Conservation (phyloP, 1,140 invertebrate species). For the Aphis craccivora region DNA sequence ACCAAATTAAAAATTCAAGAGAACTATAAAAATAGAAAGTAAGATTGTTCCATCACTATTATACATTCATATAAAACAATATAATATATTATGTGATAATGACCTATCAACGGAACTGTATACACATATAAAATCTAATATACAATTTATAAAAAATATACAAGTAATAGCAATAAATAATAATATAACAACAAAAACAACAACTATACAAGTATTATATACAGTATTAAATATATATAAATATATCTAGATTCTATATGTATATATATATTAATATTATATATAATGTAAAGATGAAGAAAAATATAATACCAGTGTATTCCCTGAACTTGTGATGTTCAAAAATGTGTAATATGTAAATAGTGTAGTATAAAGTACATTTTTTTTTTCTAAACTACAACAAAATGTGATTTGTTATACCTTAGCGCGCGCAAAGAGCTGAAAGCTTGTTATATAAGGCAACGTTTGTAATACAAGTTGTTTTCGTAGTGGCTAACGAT, state of each 20-base stretch:
- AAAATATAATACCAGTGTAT: neutral
- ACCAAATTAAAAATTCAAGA: neutral
- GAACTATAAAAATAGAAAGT: neutral
- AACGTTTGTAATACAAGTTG: slow-evolving; percentile 33
- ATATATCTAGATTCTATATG: neutral
- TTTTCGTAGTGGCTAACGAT: neutral
- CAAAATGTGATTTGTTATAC: slow-evolving; percentile 5
- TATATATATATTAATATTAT: neutral
- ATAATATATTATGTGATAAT: neutral
- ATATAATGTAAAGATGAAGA: neutral
- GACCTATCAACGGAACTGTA: neutral
- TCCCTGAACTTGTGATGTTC: neutral
- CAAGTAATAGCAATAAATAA: neutral
- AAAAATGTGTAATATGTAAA: slow-evolving; percentile 1
- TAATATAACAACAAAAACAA: neutral
- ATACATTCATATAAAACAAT: neutral
- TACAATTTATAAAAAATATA: slow-evolving; percentile 9
- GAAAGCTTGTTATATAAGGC: slow-evolving; percentile 36
- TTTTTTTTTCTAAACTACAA: slow-evolving; percentile 24
- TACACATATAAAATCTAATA: slow-evolving; percentile 19
- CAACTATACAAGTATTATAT: slow-evolving; percentile 3
- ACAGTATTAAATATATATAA: neutral
- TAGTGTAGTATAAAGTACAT: neutral
- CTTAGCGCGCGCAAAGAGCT: slow-evolving; percentile 28
- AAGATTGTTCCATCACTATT: neutral